Evolutionary conservation across 2,888 invertebrate species (phyloP).

Genomic region (Noctuana brunneofusca): DNA sequence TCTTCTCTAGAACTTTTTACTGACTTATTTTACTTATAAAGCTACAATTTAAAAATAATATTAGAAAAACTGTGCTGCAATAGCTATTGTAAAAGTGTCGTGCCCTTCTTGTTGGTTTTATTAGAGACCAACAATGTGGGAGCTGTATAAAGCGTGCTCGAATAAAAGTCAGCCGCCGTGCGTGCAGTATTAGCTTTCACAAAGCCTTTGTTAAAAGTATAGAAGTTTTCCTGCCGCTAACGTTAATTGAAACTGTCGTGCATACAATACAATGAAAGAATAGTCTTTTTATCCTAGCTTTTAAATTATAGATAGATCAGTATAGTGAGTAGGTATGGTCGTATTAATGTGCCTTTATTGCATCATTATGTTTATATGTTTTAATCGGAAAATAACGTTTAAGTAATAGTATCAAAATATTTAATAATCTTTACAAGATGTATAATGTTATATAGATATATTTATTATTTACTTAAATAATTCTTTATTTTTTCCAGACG

Average conservation of each 20-base stretch:
- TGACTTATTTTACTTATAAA: too few relatives aligned
- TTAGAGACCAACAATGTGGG: background rate
- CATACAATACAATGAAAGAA: background rate
- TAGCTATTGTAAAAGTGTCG: background rate
- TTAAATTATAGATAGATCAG: background rate
- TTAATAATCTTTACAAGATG: too few relatives aligned
- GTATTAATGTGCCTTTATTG: too few relatives aligned
- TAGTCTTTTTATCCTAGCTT: background rate
- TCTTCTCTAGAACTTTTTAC: too few relatives aligned
- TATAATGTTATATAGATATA: too few relatives aligned
- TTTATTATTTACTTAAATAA: too few relatives aligned
- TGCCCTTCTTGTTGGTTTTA: background rate
- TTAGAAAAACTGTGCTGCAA: background rate
- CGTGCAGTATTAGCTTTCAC: slow-evolving; percentile 1
- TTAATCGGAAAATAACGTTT: too few relatives aligned
- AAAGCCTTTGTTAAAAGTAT: background rate
- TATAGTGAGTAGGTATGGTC: too few relatives aligned
- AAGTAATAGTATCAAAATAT: background rate
- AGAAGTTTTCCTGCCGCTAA: slow-evolving; percentile 1
- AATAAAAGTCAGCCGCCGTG: background rate
- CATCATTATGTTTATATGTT: too few relatives aligned
- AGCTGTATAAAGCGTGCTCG: background rate
- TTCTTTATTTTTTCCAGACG: too few relatives aligned
- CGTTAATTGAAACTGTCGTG: background rate
- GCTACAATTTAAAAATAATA: background rate